Percentiles rank a stretch among this genome's conserved stretches.
phyloP scores from a whole-genome alignment of 2,888 invertebrate genomes.

The Parnassius smintheus region DNA sequence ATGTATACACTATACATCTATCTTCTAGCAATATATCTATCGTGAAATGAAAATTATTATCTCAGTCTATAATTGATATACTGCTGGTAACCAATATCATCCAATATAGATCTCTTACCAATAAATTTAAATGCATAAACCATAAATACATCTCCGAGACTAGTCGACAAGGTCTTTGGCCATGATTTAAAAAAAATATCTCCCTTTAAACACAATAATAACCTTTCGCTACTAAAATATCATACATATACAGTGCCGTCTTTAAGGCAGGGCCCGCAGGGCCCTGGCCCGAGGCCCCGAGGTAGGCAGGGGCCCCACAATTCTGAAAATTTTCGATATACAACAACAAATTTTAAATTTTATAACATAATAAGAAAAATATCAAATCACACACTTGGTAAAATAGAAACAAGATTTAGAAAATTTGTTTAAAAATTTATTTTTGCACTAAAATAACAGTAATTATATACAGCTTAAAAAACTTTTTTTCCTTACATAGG shows the following conservation, averaged over 20 bases:
- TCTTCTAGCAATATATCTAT: conserved; percentile 42
- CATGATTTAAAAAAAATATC: conserved; percentile 46
- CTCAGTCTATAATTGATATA: conserved; percentile 59
- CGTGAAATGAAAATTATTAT: conserved; percentile 37
- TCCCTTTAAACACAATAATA: conserved; percentile 3
- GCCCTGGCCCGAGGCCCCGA: no score
- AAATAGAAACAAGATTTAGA: no score
- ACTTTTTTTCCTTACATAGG: no score
- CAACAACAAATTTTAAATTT: no score
- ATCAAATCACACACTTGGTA: no score
- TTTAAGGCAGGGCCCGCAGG: no score
- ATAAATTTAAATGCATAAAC: conserved; percentile 58
- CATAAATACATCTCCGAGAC: conserved; percentile 65
- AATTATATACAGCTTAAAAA: no score
- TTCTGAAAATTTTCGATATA: no score
- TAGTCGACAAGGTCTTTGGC: conserved; percentile 74
- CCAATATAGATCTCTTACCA: conserved; percentile 41
- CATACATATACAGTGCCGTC: not conserved
- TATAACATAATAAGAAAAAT: no score
- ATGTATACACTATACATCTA: conserved; percentile 31
- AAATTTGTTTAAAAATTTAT: no score
- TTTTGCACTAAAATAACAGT: no score
- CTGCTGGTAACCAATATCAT: conserved; percentile 61
- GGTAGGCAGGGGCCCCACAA: no score
- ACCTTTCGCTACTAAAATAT: conserved; percentile 3